A percentile compares a stretch with the other conserved stretches of the same genome.
phyloP scores from a whole-genome alignment of 2,888 invertebrate genomes.

The Schizaphis graminum region DNA sequence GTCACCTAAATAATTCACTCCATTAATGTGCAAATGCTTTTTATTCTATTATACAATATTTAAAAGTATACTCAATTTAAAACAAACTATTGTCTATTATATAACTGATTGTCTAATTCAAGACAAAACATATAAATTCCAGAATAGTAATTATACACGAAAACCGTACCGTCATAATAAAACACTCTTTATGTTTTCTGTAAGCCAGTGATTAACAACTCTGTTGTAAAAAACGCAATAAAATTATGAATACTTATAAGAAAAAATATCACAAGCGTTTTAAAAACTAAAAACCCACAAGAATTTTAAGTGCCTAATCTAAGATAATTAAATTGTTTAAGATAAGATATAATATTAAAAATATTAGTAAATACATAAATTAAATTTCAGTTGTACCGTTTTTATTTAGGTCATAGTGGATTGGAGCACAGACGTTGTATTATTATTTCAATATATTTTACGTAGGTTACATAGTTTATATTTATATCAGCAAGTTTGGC shows the following conservation, averaged over 20 bases:
- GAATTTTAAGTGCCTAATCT: not conserved
- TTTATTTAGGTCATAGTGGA: not conserved
- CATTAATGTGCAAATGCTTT: not conserved
- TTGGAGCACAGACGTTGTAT: not conserved
- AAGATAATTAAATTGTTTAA: not conserved
- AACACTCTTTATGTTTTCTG: not conserved
- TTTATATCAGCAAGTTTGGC: not conserved
- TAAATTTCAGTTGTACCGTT: not conserved
- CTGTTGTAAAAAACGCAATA: not conserved
- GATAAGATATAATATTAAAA: not conserved
- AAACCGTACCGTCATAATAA: not conserved
- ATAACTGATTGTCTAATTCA: not conserved
- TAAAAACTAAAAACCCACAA: not conserved
- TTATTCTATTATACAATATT: not conserved
- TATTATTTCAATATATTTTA: not conserved
- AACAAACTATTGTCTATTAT: not conserved
- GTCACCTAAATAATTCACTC: not conserved
- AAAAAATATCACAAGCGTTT: not conserved
- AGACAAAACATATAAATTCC: not conserved
- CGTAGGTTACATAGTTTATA: not conserved
- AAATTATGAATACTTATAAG: not conserved
- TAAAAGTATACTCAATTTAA: not conserved
- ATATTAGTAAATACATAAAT: not conserved
- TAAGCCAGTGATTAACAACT: conserved; percentile 1
- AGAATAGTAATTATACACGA: not conserved